Evolutionary conservation across 2,113 vertebrate genomes (phyloP).

Genomic region (Zapornia atra): DNA sequence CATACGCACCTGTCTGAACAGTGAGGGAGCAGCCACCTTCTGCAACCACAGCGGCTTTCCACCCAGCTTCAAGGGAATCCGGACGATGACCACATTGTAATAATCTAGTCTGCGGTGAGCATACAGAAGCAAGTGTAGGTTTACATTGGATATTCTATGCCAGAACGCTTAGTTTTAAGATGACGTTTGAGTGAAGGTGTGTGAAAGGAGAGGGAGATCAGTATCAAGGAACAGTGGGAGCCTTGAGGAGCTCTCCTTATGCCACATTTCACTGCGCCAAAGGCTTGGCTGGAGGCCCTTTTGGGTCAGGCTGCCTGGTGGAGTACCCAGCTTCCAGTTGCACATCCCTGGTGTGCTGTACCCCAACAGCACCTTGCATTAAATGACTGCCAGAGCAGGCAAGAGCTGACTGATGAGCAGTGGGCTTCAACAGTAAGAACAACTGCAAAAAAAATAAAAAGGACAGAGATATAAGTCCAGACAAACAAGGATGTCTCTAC

Average conservation of each 20-base stretch:
- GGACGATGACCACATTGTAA: neutral
- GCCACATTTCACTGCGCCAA: neutral
- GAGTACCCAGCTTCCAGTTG: neutral
- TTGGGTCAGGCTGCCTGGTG: neutral
- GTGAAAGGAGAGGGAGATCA: neutral
- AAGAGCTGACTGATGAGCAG: neutral
- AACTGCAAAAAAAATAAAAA: neutral
- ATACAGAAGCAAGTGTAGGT: neutral
- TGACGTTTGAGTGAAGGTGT: neutral
- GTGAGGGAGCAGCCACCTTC: neutral
- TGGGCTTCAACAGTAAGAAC: neutral
- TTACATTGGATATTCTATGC: neutral
- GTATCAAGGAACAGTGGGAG: neutral
- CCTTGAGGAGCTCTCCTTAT: neutral
- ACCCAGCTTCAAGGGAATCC: neutral
- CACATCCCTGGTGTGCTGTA: neutral
- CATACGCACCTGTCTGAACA: neutral
- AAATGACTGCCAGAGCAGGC: neutral
- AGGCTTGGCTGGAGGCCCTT: neutral
- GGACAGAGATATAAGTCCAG: neutral
- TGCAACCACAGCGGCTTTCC: slow-evolving; percentile 13
- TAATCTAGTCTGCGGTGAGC: neutral
- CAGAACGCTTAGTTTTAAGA: neutral
- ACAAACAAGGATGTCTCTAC: neutral
- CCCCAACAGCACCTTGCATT: neutral